Conservation (phyloP, 2,113 vertebrate species). For the Rhabdornis inornatus region DNA sequence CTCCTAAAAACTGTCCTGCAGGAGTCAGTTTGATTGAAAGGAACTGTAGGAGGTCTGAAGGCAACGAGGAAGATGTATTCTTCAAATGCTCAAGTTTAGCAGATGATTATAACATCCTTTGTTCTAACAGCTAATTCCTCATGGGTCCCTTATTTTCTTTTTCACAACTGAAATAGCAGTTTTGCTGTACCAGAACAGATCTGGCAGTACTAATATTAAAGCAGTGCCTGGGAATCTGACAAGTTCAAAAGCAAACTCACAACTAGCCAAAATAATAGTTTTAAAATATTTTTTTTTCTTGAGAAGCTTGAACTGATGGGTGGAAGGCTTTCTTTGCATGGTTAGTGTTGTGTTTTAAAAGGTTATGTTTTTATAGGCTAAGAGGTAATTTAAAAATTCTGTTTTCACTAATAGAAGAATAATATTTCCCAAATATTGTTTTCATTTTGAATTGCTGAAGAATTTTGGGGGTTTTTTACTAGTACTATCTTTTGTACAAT, state of each 20-base stretch:
- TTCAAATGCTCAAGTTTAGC: neutral
- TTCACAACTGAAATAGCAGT: neutral
- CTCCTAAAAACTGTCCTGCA: neutral
- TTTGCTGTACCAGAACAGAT: neutral
- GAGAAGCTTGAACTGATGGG: neutral
- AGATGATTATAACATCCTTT: neutral
- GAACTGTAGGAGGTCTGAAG: neutral
- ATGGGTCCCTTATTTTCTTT: neutral
- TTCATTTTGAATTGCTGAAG: neutral
- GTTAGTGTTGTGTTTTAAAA: neutral
- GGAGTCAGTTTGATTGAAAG: neutral
- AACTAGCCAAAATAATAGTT: neutral
- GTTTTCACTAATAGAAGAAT: neutral
- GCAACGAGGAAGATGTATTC: neutral
- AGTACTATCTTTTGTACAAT: neutral
- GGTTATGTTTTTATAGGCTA: neutral
- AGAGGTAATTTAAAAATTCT: neutral
- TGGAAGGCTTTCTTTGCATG: neutral
- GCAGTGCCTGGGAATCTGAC: neutral
- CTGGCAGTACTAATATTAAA: neutral
- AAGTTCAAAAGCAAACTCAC: neutral
- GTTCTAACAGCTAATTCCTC: neutral
- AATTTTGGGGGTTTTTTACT: neutral
- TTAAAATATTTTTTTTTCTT: neutral
- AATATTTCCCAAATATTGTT: neutral